Evolutionary conservation across 2,888 invertebrate genomes (phyloP), one percentile per base, ranked within the genome.

Genomic region (Tolmerus cingulatus): DNA sequence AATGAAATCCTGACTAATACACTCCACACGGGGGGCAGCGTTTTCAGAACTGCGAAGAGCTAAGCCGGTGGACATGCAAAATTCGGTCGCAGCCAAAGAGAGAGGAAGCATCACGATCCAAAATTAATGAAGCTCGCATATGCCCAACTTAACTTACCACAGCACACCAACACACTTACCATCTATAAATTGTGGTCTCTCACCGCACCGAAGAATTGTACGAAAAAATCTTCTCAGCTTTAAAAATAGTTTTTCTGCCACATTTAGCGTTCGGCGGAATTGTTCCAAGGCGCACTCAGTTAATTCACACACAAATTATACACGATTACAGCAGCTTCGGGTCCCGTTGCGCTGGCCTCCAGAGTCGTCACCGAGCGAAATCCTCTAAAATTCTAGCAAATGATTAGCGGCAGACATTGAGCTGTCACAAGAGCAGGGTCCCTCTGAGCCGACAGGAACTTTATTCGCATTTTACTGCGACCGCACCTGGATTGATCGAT

Each of bases 341-440:
- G 34, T 2, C 55, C 30, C 16, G 16, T 79, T 46, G 43, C 23
- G 14, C 51, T 79, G 43, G 66, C 34, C 78, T 77, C 51, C 87
- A 40, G 57, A 57, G 23, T 66, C 66, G 66, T 23, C 27, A 27
- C 66, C 12, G 66, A 66, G 23, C 66, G 12, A 66, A 66, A 66
- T 66, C 66, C 66, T 82, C 19, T 82, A 66, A 14, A 86, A 79
- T 43, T 86, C 86, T 87, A 87, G 74, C 78, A 78, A 88, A 87
- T 82, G 82, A 86, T 87, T 85, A 81, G 86, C 86, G 88, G 88
- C 89, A 87, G 88, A 87, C 88, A 87, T 88, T 88, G 87, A 88
- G 77, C 89, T 88, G 89, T 89, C 89, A 89, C 86, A 88, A 88
- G 87, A 85, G 87, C 77, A 77, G 66, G 66, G 74, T 74, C 46